A percentile compares a stretch with the other conserved stretches of the same genome.
Evolutionary conservation across 2,797 vertebrate species (phyloP).

Genomic region (Capromys pilorides): DNA sequence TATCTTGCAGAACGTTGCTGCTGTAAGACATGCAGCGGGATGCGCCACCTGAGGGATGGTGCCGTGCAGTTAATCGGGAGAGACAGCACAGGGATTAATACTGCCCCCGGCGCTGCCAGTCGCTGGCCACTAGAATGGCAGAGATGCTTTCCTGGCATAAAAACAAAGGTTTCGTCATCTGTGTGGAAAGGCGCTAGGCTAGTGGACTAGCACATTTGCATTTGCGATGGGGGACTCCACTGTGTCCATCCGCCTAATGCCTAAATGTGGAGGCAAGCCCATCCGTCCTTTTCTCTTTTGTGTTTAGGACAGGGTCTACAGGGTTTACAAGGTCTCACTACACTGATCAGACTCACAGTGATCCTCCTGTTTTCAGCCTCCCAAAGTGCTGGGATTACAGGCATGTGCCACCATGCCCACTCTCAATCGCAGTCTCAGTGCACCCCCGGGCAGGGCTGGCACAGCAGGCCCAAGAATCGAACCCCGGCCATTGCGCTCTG

Average conservation of each 20-base stretch:
- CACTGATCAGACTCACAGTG: too few relatives aligned
- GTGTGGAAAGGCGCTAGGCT: background rate
- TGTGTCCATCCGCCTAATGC: background rate
- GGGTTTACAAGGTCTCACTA: too few relatives aligned
- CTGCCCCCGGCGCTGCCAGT: constrained; percentile 73
- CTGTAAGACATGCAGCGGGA: too few relatives aligned
- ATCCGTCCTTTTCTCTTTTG: background rate
- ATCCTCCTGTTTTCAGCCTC: too few relatives aligned
- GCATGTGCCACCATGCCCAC: too few relatives aligned
- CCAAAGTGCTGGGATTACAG: too few relatives aligned
- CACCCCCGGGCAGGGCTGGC: too few relatives aligned
- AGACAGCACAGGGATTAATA: constrained; percentile 78
- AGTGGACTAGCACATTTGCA: background rate
- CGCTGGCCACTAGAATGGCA: constrained; percentile 77
- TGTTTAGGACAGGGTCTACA: too few relatives aligned
- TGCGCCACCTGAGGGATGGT: constrained; percentile 65
- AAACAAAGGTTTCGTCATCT: constrained; percentile 87
- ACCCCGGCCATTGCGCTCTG: too few relatives aligned
- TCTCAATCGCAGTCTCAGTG: too few relatives aligned
- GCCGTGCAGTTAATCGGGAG: constrained; percentile 83
- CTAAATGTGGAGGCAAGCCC: background rate
- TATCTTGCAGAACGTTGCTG: too few relatives aligned
- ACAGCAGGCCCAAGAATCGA: too few relatives aligned
- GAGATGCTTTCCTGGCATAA: constrained; percentile 85
- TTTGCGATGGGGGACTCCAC: accelerated